Evolutionary conservation across 1,140 invertebrate genomes (phyloP).

Genomic region (Schlechtendalia chinensis): DNA sequence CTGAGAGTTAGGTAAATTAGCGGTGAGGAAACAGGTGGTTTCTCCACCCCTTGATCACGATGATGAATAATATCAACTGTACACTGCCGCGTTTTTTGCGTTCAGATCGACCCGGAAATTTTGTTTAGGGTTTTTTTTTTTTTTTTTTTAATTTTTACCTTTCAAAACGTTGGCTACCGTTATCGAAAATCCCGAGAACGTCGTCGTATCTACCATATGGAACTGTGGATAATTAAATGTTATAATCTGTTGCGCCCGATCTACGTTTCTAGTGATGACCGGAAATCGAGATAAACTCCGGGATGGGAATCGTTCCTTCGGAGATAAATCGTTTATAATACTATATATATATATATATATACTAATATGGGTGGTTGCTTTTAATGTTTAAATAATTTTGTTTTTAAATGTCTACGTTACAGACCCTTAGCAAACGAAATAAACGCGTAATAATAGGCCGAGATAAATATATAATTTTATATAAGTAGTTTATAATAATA

Average conservation of each 20-base stretch:
- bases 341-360: no score
- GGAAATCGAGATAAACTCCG: constrained; percentile 5
- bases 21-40: constrained; percentile 44
- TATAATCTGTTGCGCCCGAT: neutral
- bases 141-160: constrained; percentile 1
- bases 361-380: neutral
- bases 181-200: neutral
- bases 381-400: no score
- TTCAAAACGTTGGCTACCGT: constrained; percentile 1
- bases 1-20: constrained; percentile 48
- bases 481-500: constrained; percentile 19
- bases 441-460: constrained; percentile 8
- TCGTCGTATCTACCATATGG: constrained; percentile 10
- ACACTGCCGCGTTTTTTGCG: constrained; percentile 14
- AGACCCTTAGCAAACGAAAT: neutral
- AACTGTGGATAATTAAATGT: constrained; percentile 17
- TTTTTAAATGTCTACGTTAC: no score
- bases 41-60: constrained; percentile 21
- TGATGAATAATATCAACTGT: constrained; percentile 40
- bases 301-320: neutral
- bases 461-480: neutral
- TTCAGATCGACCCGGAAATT: constrained; percentile 32
- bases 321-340: neutral
- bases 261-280: neutral
- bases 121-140: neutral